Evolutionary conservation across 2,888 invertebrate species (phyloP), one percentile per base, ranked within the genome.

Genomic region (Bimastos eiseni): DNA sequence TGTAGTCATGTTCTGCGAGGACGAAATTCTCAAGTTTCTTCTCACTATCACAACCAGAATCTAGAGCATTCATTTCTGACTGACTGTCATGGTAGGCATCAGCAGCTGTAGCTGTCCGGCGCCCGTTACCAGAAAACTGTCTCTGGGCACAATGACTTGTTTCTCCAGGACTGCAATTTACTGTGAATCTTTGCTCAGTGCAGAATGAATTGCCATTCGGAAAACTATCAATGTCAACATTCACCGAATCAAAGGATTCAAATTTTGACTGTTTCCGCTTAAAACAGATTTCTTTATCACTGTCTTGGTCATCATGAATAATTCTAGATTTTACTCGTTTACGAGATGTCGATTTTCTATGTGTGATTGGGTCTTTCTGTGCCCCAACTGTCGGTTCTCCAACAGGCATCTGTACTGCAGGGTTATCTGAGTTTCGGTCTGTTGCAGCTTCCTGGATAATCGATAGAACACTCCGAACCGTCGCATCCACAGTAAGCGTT

Each of bases 391-490:
- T 33, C n/a, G 36, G 55, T 24, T 89, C 89, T 90, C n/a, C 38
- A 34, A 86, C 86, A 34, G 86, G 33, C 34, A 34, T 24, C 37
- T 19, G 19, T 30, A 8, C 8, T 89, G 90, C 44, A 91, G 70
- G 8, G n/a, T 70, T 70, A n/a, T 70, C 70, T 24, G 24, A 19
- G 55, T 92, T 91, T 33, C 70, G 83, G 38, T 91, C 88, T 24
- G 86, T 90, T 24, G 93, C 90, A 41, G 93, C 94, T 91, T 94
- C 94, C 91, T 93, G 93, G 34, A 94, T 91, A n/a, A 94, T 93
- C 34, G 92, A 91, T 36, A 93, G 91, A n/a, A 94, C 0, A 37
- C 49, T 34, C 33, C 37, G n/a, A 0, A 55, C 33, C 37, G 93
- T 93, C 90, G 93, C 93, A 33, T 94, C 94, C 90, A 93, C 94